A percentile compares a stretch with the other conserved stretches of the same genome.
phyloP scores from a whole-genome alignment of 1,140 invertebrate species.

The Marisa cornuarietis region DNA sequence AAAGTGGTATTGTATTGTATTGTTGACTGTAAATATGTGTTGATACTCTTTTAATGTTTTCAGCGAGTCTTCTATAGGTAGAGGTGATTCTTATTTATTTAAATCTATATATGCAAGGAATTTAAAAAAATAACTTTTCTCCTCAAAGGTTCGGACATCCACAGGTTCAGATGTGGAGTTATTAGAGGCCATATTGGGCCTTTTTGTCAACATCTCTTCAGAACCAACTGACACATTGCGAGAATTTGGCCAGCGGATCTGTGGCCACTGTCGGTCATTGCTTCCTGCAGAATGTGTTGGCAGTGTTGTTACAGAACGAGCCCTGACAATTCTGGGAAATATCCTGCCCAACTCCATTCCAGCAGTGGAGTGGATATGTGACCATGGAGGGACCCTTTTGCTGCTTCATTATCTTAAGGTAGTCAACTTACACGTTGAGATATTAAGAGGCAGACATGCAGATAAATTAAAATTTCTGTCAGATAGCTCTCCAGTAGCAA shows the following conservation, averaged over 20 bases:
- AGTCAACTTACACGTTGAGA: background rate
- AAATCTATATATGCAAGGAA: background rate
- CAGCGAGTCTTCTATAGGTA: background rate
- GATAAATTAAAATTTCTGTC: too few species aligned
- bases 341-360: conserved; percentile 42
- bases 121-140: background rate
- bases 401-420: conserved; percentile 43
- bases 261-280: conserved; percentile 33
- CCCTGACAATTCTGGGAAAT: conserved; percentile 42
- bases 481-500: too few species aligned
- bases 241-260: conserved; percentile 34
- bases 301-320: conserved; percentile 10
- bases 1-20: too few species aligned
- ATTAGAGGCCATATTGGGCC: conserved; percentile 34
- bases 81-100: background rate
- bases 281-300: conserved; percentile 2
- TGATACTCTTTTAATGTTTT: background rate
- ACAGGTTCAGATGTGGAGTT: conserved; percentile 25
- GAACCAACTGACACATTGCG: conserved; percentile 23
- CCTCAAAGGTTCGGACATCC: conserved; percentile 7
- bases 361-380: conserved; percentile 43
- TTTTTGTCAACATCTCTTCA: conserved; percentile 41
- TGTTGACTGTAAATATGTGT: background rate
- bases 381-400: conserved; percentile 29
- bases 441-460: too few species aligned